Evolutionary conservation across 37 sponge, comb jelly and placozoan genomes (phyloP), one percentile per base, ranked within the genome.

Genomic region (Ianthella basta): DNA sequence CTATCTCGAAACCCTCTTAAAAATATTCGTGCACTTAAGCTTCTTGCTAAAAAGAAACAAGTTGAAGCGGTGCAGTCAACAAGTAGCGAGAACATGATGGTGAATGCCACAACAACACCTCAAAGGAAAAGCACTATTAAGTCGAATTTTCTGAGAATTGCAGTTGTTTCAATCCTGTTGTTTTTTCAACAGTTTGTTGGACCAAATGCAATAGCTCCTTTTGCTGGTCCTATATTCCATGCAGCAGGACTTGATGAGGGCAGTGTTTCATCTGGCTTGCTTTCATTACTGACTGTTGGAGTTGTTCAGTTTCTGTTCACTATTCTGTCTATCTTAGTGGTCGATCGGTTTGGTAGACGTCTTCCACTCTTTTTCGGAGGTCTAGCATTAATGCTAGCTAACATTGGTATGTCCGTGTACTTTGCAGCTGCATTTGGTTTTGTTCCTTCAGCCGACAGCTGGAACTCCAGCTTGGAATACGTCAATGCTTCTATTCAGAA

Each of bases 121-220:
- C 32, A 32, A 4, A 4, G 67, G 8, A 65, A 12, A 65, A 32
- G 10, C 12, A 10, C 32, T 33, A 10, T 10, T 13, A 83, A 73
- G 84, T 27, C 75, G 50, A 10, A 44, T 44, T 3, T 44, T 10
- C 6, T 44, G 50, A 60, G 82, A 35, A 27, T 87, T 32, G 23
- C 54, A 21, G 34, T 82, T 15, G 36, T 81, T 0, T 29, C 86
- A 6, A 61, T 83, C 6, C 59, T 94, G 25, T 89, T 91, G 90
- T 79, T 85, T 32, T 86, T 86, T 56, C 87, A 86, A 72, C 82
- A 83, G n/a, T 21, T 83, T 15, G 15, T 54, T 38, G 87, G 87
- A 35, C 41, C 83, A 16, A 83, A 86, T 53, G 81, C 87, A 2
- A 81, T 86, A n/a, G 34, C 30, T 0, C 63, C 85, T 66, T 86